phyloP scores from a whole-genome alignment of 2,888 invertebrate genomes.

The Xanthia icteritia region DNA sequence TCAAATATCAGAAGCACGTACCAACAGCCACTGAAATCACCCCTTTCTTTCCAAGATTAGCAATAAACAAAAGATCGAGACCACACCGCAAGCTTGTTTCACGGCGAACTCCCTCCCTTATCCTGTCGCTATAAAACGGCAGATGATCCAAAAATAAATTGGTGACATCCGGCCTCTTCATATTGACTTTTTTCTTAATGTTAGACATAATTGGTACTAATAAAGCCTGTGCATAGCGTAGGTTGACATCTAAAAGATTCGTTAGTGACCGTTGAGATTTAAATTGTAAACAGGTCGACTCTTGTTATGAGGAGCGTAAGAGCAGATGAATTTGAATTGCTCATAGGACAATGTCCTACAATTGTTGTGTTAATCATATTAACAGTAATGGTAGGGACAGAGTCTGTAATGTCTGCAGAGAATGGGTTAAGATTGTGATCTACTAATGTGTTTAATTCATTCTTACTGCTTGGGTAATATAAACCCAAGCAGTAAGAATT shows the following conservation, averaged over 20 bases:
- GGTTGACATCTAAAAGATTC: conserved; percentile 28
- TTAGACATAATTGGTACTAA: conserved; percentile 65
- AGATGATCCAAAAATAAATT: conserved; percentile 71
- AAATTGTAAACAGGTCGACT: conserved; percentile 34
- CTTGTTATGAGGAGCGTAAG: conserved; percentile 32
- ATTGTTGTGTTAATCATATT: conserved; percentile 44
- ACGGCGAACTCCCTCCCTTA: conserved; percentile 62
- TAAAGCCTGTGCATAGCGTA: conserved; percentile 54
- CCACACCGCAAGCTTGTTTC: conserved; percentile 55
- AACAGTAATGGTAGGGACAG: conserved; percentile 30
- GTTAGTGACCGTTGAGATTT: conserved; percentile 55
- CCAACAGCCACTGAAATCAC: conserved; percentile 17
- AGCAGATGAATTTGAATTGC: conserved; percentile 41
- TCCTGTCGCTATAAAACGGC: conserved; percentile 64
- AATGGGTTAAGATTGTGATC: background rate
- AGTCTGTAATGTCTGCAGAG: conserved; percentile 6
- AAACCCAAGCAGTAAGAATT: background rate
- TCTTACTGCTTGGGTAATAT: background rate
- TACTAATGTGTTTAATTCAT: background rate
- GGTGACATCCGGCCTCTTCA: conserved; percentile 73
- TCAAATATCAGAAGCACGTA: conserved; percentile 17
- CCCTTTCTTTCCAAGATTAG: conserved; percentile 52
- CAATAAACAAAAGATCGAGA: conserved; percentile 60
- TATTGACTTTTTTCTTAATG: conserved; percentile 63
- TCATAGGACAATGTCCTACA: conserved; percentile 42